Percentiles rank a stretch among this genome's conserved stretches.
These are phyloP conservation scores for Tetramorium bicarinatum DNA, from an alignment of 2,888 invertebrate genomes.

Conservation along the genomic window DNA sequence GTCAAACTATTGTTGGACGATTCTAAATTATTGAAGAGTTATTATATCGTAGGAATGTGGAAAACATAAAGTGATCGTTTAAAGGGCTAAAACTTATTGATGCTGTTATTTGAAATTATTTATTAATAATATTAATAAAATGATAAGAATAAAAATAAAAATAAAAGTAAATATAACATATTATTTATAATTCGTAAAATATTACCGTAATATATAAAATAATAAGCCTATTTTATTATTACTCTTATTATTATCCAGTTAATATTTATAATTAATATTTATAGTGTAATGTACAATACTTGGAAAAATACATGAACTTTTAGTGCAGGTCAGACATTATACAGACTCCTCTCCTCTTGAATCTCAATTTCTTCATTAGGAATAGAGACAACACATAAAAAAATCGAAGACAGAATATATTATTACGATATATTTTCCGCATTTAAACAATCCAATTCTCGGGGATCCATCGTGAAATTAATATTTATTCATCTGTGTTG, in stretches of 20 bases:
- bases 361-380: constrained; percentile 54
- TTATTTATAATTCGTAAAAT: constrained; percentile 76
- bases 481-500: constrained; percentile 23
- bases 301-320: constrained; percentile 83
- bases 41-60: constrained; percentile 34
- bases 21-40: neutral
- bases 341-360: constrained; percentile 68
- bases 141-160: constrained; percentile 37
- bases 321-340: constrained; percentile 80
- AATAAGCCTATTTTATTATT: constrained; percentile 42
- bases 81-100: constrained; percentile 51
- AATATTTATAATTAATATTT: constrained; percentile 79
- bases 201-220: constrained; percentile 75
- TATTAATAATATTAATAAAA: constrained; percentile 75
- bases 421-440: constrained; percentile 62
- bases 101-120: constrained; percentile 80
- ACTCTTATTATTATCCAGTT: constrained; percentile 70
- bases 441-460: constrained; percentile 43
- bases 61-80: constrained; percentile 13
- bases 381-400: constrained; percentile 53
- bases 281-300: constrained; percentile 82
- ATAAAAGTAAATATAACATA: constrained; percentile 64
- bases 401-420: constrained; percentile 69
- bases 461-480: constrained; percentile 23
- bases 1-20: neutral